Base-by-base conservation (phyloP, 2,888 invertebrate genomes). In the Coremacera marginata region DNA sequence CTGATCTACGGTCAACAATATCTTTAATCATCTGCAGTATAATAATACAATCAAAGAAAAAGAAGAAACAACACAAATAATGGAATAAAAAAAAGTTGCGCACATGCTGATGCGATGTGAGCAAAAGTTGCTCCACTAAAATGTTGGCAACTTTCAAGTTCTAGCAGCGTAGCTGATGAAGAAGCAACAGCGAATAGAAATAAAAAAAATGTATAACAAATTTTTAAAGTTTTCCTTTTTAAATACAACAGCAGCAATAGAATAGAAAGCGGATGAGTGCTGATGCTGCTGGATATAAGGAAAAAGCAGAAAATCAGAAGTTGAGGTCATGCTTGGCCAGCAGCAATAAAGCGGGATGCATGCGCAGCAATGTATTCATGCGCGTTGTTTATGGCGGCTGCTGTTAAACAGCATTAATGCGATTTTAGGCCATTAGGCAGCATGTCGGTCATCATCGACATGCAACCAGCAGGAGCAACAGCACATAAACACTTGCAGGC, bases 101-200 rank as follows among this genome's bases (percentile, higher is more conserved):
- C 22, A 11, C 44, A 44, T 44, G 44, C 14, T 44, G 44, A 44
- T 44, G 44, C 14, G 44, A 44, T 44, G 44, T 25, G 25, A 52
- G 72, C n/a, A 49, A 70, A 72, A 72, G 72, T 62, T 72, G 60
- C 72, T 72, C 44, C 72, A 55, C 31, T 44, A 72, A 49, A 37
- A 44, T 9, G 27, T 14, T 14, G 44, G 27, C 60, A 60, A 72
- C 72, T 72, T 72, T 72, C 72, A 27, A 62, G 72, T 72, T 72
- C 72, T 72, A 72, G 16, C 31, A 22, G 52, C 63, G 34, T 44
- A 44, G 44, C 11, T 31, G 63, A 27, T n/a, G 1, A 22, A 60
- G 25, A 22, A 25, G 57, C 57, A 22, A 25, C 2, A 14, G 22
- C 57, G 57, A 27, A 60, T 22, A 51, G 7, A 44, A 49, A 68